A percentile compares a stretch with the other conserved stretches of the same genome.
These are phyloP conservation scores for Stenopsyche tienmushanensis DNA, from an alignment of 1,140 invertebrate genomes.

Conservation along the genomic window DNA sequence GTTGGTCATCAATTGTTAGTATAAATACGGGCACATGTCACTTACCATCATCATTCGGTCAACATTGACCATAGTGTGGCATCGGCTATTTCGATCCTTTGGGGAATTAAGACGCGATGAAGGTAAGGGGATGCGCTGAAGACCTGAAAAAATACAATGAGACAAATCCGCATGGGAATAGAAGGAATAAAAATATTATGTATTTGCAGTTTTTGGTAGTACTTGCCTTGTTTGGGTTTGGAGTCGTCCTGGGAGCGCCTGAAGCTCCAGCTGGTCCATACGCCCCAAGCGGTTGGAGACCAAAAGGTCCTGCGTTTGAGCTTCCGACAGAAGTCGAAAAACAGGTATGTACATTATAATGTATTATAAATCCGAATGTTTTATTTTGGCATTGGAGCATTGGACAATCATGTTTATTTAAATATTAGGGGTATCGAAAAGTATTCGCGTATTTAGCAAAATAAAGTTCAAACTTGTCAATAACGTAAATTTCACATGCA, in stretches of 20 bases:
- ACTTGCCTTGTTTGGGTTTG: conserved; percentile 42
- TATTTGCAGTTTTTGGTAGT: conserved; percentile 37
- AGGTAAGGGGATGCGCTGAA: conserved; percentile 16
- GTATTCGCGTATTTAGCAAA: no score
- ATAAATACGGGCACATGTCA: conserved; percentile 24
- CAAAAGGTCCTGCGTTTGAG: conserved; percentile 58
- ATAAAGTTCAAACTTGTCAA: no score
- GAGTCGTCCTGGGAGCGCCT: conserved; percentile 35
- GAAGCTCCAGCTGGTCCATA: conserved; percentile 51
- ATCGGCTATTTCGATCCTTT: not conserved
- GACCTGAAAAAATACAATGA: not conserved
- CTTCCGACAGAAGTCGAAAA: conserved; percentile 48
- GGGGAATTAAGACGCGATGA: not conserved
- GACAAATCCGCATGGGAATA: no score
- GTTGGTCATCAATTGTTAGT: conserved; percentile 23
- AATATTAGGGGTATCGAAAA: no score
- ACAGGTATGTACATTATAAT: conserved; percentile 11
- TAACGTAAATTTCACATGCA: no score
- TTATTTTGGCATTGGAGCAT: no score
- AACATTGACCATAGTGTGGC: conserved; percentile 1
- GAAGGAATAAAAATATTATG: conserved; percentile 1
- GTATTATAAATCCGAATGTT: no score
- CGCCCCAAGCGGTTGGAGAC: conserved; percentile 57
- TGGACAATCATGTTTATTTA: no score
- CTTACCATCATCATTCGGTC: conserved; percentile 11